phyloP scores from a whole-genome alignment of 2,888 invertebrate genomes.

The Melipona bicolor region DNA sequence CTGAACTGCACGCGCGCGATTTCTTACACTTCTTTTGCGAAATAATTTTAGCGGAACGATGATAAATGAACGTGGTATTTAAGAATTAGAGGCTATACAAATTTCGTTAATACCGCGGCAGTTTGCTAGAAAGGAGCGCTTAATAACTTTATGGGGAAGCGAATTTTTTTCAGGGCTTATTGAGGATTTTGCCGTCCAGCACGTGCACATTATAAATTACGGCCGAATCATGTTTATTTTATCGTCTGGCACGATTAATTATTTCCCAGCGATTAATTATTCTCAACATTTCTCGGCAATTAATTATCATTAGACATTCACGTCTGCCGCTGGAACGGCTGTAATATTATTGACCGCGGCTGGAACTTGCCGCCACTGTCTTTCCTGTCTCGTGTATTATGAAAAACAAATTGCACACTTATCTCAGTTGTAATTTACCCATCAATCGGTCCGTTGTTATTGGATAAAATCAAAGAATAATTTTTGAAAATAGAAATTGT shows the following conservation, averaged over 20 bases:
- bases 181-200: slow-evolving; percentile 12
- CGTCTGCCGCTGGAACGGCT: slow-evolving; percentile 16
- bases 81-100: background rate
- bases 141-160: slow-evolving; percentile 3
- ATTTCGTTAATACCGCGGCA: background rate
- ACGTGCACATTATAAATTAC: slow-evolving; percentile 57
- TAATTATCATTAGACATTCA: slow-evolving; percentile 60
- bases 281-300: slow-evolving; percentile 54
- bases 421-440: background rate
- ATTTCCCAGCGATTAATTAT: slow-evolving; percentile 63
- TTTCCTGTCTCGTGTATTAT: background rate
- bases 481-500: background rate
- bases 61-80: background rate
- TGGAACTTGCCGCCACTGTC: background rate
- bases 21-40: background rate
- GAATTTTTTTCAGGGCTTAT: slow-evolving; percentile 11
- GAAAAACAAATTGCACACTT: background rate
- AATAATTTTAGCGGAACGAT: no score
- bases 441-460: background rate
- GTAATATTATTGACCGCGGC: slow-evolving; percentile 46
- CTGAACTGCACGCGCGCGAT: background rate
- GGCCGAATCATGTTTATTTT: slow-evolving; percentile 7
- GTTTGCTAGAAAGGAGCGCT: background rate
- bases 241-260: slow-evolving; percentile 54
- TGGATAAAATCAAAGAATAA: background rate